phyloP scores from a whole-genome alignment of 2,888 invertebrate genomes.

The Eutolmus rufibarbis region DNA sequence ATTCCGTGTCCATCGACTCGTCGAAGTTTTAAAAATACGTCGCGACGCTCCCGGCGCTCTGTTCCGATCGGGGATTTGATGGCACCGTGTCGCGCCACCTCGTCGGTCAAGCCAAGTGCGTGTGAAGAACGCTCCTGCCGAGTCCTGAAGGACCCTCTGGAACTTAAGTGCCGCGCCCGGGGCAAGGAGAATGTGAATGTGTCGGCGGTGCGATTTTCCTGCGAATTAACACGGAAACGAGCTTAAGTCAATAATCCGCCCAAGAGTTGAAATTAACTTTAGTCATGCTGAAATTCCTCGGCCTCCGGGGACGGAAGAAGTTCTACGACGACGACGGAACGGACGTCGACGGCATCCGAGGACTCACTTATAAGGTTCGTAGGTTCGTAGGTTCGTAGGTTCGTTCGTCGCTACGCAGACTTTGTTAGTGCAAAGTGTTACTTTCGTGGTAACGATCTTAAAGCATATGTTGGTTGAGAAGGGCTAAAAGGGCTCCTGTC shows the following conservation, averaged over 20 bases:
- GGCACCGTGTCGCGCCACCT: neutral
- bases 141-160: neutral
- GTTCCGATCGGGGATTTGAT: neutral
- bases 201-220: neutral
- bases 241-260: neutral
- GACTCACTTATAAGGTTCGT: conserved; percentile 15
- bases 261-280: neutral
- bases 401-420: too few species aligned
- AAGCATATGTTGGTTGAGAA: neutral
- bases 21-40: conserved; percentile 19
- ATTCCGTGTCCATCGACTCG: neutral
- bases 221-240: neutral
- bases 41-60: conserved; percentile 3
- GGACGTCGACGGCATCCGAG: neutral
- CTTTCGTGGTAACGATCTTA: neutral
- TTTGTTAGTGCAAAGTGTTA: neutral
- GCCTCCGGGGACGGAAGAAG: neutral
- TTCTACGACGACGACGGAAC: neutral
- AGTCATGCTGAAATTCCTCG: neutral
- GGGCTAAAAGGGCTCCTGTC: neutral
- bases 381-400: neutral
- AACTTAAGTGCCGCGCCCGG: neutral
- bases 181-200: neutral
- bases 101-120: neutral
- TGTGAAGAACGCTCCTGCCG: neutral